Percentiles rank a stretch among this genome's conserved stretches.
Conservation (phyloP, 2,797 vertebrate species). For the Pseudomugil gertrudae region DNA sequence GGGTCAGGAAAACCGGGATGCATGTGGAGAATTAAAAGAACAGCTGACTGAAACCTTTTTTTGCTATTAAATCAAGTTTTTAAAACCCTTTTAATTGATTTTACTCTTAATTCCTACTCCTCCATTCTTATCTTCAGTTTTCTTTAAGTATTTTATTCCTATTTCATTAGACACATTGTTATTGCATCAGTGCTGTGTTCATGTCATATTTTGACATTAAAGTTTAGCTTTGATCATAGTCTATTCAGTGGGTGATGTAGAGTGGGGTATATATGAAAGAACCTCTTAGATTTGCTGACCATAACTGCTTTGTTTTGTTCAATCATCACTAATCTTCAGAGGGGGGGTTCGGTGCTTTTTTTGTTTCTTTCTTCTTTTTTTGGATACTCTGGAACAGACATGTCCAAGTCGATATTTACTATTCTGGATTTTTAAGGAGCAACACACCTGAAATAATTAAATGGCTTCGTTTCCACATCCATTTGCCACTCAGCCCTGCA, state of each 20-base stretch:
- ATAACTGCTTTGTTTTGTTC: not conserved
- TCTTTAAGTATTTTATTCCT: constrained; percentile 4
- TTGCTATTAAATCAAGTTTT: not conserved
- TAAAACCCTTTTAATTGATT: not conserved
- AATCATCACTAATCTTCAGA: constrained; percentile 7
- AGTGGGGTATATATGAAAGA: constrained; percentile 4
- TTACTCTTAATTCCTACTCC: no score
- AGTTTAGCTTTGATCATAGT: constrained; percentile 45
- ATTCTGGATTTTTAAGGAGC: no score
- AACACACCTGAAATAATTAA: no score
- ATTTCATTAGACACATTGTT: constrained; percentile 8
- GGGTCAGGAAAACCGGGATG: constrained; percentile 29
- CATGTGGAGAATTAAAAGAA: constrained; percentile 3
- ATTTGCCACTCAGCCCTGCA: no score
- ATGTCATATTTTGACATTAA: constrained; percentile 32
- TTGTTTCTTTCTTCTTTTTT: not conserved
- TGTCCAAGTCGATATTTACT: no score
- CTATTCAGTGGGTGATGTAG: constrained; percentile 11
- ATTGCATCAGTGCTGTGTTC: constrained; percentile 33
- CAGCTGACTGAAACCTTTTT: constrained; percentile 11
- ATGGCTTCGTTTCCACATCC: no score
- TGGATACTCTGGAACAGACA: constrained; percentile 13
- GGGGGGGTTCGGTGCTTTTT: constrained; percentile 3
- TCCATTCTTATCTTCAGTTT: not conserved
- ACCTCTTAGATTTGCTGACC: constrained; percentile 22